phyloP scores from a whole-genome alignment of 2,888 invertebrate genomes.

The Drosophila paranaensis region DNA sequence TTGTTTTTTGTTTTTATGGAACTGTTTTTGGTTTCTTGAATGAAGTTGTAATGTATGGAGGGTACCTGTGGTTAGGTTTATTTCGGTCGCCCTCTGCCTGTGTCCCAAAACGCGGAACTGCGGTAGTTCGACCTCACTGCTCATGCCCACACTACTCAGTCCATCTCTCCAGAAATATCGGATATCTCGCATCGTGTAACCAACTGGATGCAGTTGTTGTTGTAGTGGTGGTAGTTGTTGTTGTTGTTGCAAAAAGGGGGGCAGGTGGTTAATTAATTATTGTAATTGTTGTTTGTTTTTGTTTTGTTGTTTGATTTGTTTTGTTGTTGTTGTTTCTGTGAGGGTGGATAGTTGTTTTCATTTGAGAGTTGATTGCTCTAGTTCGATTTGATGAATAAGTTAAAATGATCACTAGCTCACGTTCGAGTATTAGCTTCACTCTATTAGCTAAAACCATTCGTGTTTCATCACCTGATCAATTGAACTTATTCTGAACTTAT shows the following conservation, averaged over 20 bases:
- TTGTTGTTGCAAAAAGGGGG: conserved; percentile 75
- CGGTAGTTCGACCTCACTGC: conserved; percentile 97
- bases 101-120: conserved; percentile 98
- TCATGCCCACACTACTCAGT: conserved; percentile 96
- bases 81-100: conserved; percentile 96
- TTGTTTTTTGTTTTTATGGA: conserved; percentile 30
- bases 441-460: background rate
- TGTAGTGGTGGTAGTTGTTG: conserved; percentile 40
- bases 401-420: background rate
- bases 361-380: background rate
- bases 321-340: conserved; percentile 34
- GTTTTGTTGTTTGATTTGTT: conserved; percentile 33
- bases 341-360: conserved; percentile 10
- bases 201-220: conserved; percentile 87
- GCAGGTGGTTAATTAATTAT: conserved; percentile 73
- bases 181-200: conserved; percentile 99
- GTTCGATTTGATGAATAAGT: conserved; percentile 5
- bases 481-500: conserved; percentile 10
- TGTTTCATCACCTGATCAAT: background rate
- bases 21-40: conserved; percentile 48
- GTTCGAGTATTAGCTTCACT: too few species aligned
- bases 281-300: conserved; percentile 56
- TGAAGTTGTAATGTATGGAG: conserved; percentile 82
- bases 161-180: conserved; percentile 98
- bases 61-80: conserved; percentile 98